These are phyloP conservation scores for Eurypyga helias DNA, from an alignment of 2,113 vertebrate genomes.

Conservation along the genomic window DNA sequence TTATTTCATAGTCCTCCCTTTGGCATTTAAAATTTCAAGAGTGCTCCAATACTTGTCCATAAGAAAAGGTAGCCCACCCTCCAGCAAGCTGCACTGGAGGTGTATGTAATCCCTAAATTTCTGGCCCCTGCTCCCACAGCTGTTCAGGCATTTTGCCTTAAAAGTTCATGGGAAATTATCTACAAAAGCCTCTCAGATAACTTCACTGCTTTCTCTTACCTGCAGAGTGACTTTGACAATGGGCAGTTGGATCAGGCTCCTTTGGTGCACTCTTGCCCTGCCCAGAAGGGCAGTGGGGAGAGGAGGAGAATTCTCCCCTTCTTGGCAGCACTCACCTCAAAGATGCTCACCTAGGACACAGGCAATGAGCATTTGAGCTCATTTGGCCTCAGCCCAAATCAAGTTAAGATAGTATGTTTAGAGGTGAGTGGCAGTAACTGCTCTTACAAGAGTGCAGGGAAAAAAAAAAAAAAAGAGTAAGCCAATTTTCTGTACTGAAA, in stretches of 20 bases:
- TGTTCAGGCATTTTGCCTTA: background rate
- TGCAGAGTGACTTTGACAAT: background rate
- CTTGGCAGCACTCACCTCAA: background rate
- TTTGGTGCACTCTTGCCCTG: background rate
- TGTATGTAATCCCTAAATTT: background rate
- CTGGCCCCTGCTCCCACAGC: background rate
- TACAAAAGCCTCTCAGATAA: background rate
- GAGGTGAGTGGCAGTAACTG: background rate
- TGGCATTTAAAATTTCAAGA: background rate
- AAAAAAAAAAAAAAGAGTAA: background rate
- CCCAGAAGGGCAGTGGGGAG: rapidly evolving
- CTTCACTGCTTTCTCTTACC: background rate
- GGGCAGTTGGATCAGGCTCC: background rate
- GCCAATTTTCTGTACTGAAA: background rate
- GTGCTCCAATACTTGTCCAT: background rate
- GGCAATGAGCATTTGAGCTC: background rate
- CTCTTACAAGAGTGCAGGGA: background rate
- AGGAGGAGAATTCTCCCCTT: background rate
- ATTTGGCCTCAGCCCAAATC: background rate
- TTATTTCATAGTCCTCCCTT: background rate
- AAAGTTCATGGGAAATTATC: background rate
- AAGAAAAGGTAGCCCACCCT: background rate
- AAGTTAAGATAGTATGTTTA: background rate
- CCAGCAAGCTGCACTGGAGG: background rate
- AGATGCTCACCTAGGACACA: background rate